Evolutionary conservation across 2,888 invertebrate species (phyloP).

Genomic region (Sinhomidia bicolor): DNA sequence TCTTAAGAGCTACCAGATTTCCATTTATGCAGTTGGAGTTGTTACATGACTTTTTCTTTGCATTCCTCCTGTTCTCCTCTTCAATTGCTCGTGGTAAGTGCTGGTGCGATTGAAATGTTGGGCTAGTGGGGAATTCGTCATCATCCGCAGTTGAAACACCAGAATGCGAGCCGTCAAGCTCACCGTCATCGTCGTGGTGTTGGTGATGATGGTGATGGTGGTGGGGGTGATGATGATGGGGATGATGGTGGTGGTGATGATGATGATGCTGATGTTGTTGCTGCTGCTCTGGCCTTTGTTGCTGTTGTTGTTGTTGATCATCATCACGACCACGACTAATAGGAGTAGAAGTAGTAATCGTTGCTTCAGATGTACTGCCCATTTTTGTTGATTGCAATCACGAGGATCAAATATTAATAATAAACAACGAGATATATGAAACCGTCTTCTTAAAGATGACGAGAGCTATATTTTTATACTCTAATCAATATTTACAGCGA

Average conservation of each 20-base stretch:
- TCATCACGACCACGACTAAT: conserved; percentile 60
- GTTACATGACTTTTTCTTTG: conserved; percentile 71
- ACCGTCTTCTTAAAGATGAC: neutral
- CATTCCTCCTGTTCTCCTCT: conserved; percentile 59
- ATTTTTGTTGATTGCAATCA: conserved; percentile 68
- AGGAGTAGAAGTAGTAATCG: conserved; percentile 51
- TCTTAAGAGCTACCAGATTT: conserved; percentile 77
- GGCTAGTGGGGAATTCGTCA: conserved; percentile 65
- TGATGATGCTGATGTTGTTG: conserved; percentile 54
- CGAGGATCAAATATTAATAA: conserved; percentile 60
- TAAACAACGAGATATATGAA: conserved; percentile 15
- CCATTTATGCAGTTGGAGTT: conserved; percentile 77
- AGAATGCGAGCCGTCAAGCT: conserved; percentile 51
- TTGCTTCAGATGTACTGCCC: conserved; percentile 59
- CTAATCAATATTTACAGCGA: conserved; percentile 8
- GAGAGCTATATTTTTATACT: conserved; percentile 39
- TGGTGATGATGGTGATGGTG: conserved; percentile 52
- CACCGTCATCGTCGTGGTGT: conserved; percentile 54
- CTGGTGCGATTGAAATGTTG: conserved; percentile 68
- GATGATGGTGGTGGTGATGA: conserved; percentile 49
- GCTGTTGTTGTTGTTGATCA: conserved; percentile 47
- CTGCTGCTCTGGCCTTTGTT: conserved; percentile 55
- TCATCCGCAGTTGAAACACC: conserved; percentile 58
- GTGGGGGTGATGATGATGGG: conserved; percentile 43
- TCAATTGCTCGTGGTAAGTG: conserved; percentile 70